phyloP scores from a whole-genome alignment of 2,113 vertebrate genomes.

The Paedocypris sp. region DNA sequence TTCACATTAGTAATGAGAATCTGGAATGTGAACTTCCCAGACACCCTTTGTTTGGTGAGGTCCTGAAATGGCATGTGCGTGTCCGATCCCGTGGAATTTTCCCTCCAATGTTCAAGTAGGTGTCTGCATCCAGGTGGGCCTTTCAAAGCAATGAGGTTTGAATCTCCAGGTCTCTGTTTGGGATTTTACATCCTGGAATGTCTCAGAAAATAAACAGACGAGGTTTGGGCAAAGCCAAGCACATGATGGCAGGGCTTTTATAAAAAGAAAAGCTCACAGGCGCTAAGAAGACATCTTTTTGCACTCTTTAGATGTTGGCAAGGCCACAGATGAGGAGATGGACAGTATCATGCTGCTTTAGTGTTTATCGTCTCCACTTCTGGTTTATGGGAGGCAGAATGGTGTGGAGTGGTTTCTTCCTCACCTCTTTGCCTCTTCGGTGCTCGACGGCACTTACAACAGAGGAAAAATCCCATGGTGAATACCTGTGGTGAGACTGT shows the following conservation, averaged over 20 bases:
- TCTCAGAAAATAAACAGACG: slow-evolving; percentile 55
- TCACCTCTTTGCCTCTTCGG: neutral
- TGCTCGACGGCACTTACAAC: slow-evolving; percentile 12
- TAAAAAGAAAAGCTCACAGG: slow-evolving; percentile 4
- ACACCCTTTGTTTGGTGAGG: neutral
- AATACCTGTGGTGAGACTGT: slow-evolving; percentile 28
- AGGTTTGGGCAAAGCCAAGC: slow-evolving; percentile 37
- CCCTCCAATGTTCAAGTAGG: neutral
- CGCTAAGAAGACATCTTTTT: slow-evolving; percentile 13
- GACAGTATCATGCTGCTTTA: neutral
- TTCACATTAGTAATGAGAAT: no score
- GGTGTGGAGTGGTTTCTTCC: slow-evolving; percentile 1
- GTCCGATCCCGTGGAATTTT: slow-evolving; percentile 33
- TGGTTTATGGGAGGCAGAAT: neutral
- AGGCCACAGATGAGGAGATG: slow-evolving; percentile 6
- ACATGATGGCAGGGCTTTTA: slow-evolving; percentile 30
- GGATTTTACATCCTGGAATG: slow-evolving; percentile 52
- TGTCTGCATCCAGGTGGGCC: slow-evolving; percentile 17
- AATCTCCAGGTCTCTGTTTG: slow-evolving; percentile 51
- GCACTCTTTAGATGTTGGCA: slow-evolving; percentile 37
- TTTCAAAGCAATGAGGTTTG: slow-evolving; percentile 40
- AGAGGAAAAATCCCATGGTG: slow-evolving; percentile 14
- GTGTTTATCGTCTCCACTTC: slow-evolving; percentile 6
- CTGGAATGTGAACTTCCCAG: neutral
- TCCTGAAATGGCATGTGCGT: neutral